Conservation (phyloP, 2,113 vertebrate genomes). For the Coreoperca whiteheadi region DNA sequence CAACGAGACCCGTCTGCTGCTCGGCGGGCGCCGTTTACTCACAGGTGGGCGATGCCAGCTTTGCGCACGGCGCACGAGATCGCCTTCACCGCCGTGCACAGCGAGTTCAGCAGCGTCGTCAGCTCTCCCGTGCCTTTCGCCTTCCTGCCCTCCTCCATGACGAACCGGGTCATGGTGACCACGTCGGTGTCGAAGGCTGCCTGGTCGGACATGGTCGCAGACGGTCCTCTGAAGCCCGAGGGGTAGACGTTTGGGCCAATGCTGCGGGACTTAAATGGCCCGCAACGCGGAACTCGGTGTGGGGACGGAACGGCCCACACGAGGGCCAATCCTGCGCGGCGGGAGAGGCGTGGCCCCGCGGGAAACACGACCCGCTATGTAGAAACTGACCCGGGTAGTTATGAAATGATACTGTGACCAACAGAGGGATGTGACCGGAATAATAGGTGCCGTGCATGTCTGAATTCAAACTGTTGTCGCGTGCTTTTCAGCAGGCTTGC, state of each 20-base stretch:
- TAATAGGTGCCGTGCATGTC: constrained; percentile 39
- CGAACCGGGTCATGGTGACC: constrained; percentile 93
- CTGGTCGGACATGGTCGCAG: constrained; percentile 86
- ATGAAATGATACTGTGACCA: constrained; percentile 40
- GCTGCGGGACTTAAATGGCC: constrained; percentile 57
- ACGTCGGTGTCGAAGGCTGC: constrained; percentile 92
- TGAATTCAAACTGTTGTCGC: background rate
- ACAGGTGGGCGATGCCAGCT: constrained; percentile 96
- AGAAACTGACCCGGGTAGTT: background rate
- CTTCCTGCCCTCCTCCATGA: constrained; percentile 92
- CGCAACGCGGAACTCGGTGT: constrained; percentile 65
- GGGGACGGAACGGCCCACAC: background rate
- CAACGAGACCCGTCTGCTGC: too few species aligned
- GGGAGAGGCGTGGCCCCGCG: constrained; percentile 58
- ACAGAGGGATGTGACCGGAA: constrained; percentile 53
- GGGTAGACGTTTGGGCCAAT: constrained; percentile 4
- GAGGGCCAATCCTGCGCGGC: constrained; percentile 41
- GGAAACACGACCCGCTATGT: constrained; percentile 41
- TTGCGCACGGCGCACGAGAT: constrained; percentile 96
- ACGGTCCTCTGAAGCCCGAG: background rate
- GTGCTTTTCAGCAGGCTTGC: constrained; percentile 9
- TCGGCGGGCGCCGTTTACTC: constrained; percentile 44
- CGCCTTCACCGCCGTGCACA: constrained; percentile 94
- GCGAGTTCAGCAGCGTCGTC: constrained; percentile 92
- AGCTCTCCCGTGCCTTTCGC: constrained; percentile 91